Percentiles rank a stretch among this genome's conserved stretches.
These are phyloP conservation scores for Enoplosus armatus DNA, from an alignment of 2,797 vertebrate genomes.

Conservation along the genomic window DNA sequence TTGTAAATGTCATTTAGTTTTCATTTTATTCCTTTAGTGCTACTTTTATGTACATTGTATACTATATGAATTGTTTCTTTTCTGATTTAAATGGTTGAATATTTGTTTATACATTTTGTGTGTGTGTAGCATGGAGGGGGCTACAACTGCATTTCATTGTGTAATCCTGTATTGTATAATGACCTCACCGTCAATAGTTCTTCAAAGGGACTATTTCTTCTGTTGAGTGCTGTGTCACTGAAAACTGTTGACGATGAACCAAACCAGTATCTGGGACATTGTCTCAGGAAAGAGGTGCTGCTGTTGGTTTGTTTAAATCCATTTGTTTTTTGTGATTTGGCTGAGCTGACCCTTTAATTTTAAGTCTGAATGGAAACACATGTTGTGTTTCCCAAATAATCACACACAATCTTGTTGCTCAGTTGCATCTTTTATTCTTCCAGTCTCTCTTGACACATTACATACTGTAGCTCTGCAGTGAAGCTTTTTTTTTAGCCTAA, in stretches of 20 bases:
- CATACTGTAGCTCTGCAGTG: constrained; percentile 72
- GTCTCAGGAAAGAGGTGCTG: not conserved
- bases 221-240: not conserved
- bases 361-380: not conserved
- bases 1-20: too few species aligned
- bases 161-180: too few species aligned
- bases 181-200: not conserved
- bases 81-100: too few species aligned
- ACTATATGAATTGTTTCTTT: too few species aligned
- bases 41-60: too few species aligned
- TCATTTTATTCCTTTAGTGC: too few species aligned
- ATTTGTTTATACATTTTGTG: too few species aligned
- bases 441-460: constrained; percentile 72
- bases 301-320: not conserved
- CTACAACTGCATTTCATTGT: too few species aligned
- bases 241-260: not conserved
- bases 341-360: not conserved
- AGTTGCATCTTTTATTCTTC: constrained; percentile 83
- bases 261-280: not conserved
- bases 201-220: not conserved
- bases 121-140: too few species aligned
- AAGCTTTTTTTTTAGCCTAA: constrained; percentile 72
- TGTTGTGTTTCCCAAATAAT: constrained; percentile 30
- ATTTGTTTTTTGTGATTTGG: not conserved
- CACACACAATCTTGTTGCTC: constrained; percentile 53